Percentiles rank a stretch among this genome's conserved stretches.
Conservation (phyloP, 2,113 vertebrate species). For the Origma solitaria region DNA sequence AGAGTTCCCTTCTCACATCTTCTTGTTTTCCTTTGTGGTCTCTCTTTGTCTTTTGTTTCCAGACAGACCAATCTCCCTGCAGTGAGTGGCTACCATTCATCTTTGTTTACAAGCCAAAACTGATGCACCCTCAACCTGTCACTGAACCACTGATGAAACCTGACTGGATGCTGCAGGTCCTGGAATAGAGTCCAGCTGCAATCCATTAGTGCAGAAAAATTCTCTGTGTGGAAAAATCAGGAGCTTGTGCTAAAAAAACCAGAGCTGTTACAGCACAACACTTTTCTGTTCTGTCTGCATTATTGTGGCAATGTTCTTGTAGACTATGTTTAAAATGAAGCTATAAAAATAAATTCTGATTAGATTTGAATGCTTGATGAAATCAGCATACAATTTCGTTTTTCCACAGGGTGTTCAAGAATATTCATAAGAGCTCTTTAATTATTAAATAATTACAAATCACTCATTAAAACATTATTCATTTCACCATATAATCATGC, state of each 20-base stretch:
- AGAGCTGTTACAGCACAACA: background rate
- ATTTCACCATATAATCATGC: conserved; percentile 41
- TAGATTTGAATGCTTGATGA: conserved; percentile 55
- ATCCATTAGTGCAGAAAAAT: background rate
- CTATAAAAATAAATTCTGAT: conserved; percentile 41
- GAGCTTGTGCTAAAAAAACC: background rate
- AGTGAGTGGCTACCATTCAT: background rate
- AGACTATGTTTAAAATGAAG: background rate
- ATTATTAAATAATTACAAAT: conserved; percentile 69
- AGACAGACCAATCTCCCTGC: background rate
- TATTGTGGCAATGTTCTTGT: background rate
- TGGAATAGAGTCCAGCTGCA: background rate
- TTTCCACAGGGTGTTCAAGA: conserved; percentile 50
- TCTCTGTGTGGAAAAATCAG: background rate
- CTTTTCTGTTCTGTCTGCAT: background rate
- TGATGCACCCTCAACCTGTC: background rate
- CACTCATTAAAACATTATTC: conserved; percentile 54
- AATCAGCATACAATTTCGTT: conserved; percentile 49
- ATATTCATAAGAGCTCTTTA: conserved; percentile 47
- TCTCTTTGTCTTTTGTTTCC: background rate
- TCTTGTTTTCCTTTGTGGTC: background rate
- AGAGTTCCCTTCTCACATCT: background rate
- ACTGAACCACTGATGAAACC: background rate
- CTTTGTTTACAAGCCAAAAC: background rate
- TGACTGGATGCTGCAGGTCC: background rate